Evolutionary conservation across 2,797 vertebrate species (phyloP).

Genomic region (Periophthalmus magnuspinnatus): DNA sequence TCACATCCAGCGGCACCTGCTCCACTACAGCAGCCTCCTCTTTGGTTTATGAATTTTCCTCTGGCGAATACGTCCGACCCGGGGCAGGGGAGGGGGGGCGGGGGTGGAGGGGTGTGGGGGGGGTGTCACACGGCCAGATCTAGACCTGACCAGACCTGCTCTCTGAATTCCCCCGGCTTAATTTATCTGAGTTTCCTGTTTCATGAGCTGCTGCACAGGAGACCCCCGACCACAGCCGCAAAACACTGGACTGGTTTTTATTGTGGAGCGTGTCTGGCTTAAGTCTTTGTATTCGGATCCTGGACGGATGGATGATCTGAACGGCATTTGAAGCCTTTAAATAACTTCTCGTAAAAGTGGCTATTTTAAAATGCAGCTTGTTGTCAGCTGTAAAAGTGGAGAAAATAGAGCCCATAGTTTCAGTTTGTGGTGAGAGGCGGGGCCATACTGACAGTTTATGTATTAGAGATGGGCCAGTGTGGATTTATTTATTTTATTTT

Average conservation of each 20-base stretch:
- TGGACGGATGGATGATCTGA: slow-evolving; percentile 26
- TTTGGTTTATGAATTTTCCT: slow-evolving; percentile 4
- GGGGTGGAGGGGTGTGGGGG: no score
- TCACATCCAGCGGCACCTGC: slow-evolving; percentile 51
- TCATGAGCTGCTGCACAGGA: slow-evolving; percentile 68
- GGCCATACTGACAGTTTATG: no score
- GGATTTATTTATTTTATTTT: no score
- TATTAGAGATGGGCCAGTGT: no score
- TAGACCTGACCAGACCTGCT: slow-evolving; percentile 69
- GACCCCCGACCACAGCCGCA: slow-evolving; percentile 57
- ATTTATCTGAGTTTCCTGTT: slow-evolving; percentile 81
- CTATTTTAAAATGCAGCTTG: slow-evolving; percentile 52
- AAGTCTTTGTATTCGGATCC: slow-evolving; percentile 46
- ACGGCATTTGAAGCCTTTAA: slow-evolving; percentile 52
- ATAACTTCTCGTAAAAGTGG: slow-evolving; percentile 55
- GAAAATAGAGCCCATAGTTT: slow-evolving; percentile 27
- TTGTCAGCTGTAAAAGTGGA: slow-evolving; percentile 48
- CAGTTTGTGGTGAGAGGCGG: no score
- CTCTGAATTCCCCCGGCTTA: slow-evolving; percentile 76
- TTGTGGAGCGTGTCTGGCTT: slow-evolving; percentile 43
- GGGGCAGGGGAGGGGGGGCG: no score
- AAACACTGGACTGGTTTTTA: slow-evolving; percentile 23
- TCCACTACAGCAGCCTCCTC: slow-evolving; percentile 12
- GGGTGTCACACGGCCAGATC: slow-evolving; percentile 45
- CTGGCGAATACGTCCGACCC: not conserved